Evolutionary conservation across 1,140 invertebrate genomes (phyloP), one percentile per base, ranked within the genome.

Genomic region (Laupala kohalensis): DNA sequence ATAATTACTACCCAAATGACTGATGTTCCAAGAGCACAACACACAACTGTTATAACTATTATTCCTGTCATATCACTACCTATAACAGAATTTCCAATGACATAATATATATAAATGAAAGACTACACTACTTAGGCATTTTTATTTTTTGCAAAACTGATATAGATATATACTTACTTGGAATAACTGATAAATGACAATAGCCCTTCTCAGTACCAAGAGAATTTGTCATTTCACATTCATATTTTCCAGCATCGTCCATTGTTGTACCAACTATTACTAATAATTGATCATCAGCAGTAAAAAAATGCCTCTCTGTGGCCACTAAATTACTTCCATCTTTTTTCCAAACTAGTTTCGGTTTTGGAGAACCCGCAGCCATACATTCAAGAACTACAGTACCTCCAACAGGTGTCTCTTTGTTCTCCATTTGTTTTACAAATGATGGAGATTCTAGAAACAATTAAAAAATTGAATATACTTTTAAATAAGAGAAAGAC

Each of bases 1-100:
- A 96, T 95, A 72, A 96, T 91, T 6, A 94, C 88, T 13, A 95
- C 92, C 94, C 94, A 97, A 27, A 96, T 86, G 13, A 95, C 85
- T 0, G 94, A 96, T 4, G 93, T 96, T 5, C 89, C 87, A 23
- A 97, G 91, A 30, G 94, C 90, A 79, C 94, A 95, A 79, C 92
- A 92, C 26, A 95, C 92, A 0, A 95, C 90, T 3, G 92, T 91
- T 71, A 96, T 94, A 74, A 95, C 89, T 75, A 96, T 91, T 71
- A 96, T 89, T 64, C 92, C 92, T 64, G 91, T 85, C 77, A 93
- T 90, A 73, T 93, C 82, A 73, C 89, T 86, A 76, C 90, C 87
- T 74, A 83, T 85, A 26, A 66, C 5, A 62, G 9, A 9, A 62
- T 12, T 62, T 9, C n/a, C n/a, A n/a, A n/a, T n/a, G n/a, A n/a